phyloP scores from a whole-genome alignment of 2,888 invertebrate genomes.

The Polyploca ridens region DNA sequence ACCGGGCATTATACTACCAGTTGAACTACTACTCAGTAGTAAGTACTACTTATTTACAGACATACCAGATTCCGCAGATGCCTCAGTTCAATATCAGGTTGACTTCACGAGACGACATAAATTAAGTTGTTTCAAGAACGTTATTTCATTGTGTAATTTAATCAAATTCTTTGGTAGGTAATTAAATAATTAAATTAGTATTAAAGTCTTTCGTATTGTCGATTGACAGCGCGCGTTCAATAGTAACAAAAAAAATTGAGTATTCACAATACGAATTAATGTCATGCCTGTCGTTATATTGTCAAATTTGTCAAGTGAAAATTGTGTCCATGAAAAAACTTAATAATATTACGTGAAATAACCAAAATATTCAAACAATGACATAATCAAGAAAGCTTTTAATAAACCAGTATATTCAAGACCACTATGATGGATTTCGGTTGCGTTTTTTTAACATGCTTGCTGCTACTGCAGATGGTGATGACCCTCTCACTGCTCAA shows the following conservation, averaged over 20 bases:
- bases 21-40: too few relatives aligned
- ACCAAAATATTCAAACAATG: background rate
- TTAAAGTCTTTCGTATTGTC: slow-evolving; percentile 28
- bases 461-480: slow-evolving; percentile 67
- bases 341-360: background rate
- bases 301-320: slow-evolving; percentile 42
- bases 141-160: too few relatives aligned
- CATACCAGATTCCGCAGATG: too few relatives aligned
- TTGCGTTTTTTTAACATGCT: slow-evolving; percentile 50
- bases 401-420: slow-evolving; percentile 14
- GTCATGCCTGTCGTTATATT: slow-evolving; percentile 29
- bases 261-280: slow-evolving; percentile 49
- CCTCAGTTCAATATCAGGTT: too few relatives aligned
- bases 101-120: too few relatives aligned
- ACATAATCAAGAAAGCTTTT: background rate
- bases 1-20: too few relatives aligned
- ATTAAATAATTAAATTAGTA: too few relatives aligned
- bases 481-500: slow-evolving; percentile 64
- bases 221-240: slow-evolving; percentile 27
- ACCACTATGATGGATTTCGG: slow-evolving; percentile 60
- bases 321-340: background rate
- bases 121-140: too few relatives aligned
- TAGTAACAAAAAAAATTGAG: slow-evolving; percentile 39
- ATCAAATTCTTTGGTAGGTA: too few relatives aligned
- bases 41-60: too few relatives aligned